Conservation (phyloP, 1,140 invertebrate genomes). For the Nomia melanderi region DNA sequence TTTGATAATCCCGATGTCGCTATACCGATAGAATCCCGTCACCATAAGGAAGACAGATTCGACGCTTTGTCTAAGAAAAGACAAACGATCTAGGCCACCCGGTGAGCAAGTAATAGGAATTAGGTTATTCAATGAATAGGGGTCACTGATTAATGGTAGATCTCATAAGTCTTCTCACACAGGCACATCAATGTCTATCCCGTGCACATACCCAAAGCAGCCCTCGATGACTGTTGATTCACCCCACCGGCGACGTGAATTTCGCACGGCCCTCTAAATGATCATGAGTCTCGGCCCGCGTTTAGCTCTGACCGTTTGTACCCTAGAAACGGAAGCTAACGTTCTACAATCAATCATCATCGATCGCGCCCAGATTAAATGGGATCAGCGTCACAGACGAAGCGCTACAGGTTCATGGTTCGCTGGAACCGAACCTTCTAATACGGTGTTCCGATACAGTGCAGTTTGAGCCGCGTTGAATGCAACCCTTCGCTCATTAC, state of each 20-base stretch:
- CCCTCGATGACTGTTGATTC: slow-evolving; percentile 6
- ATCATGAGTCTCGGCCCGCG: background rate
- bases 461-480: background rate
- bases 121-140: too few relatives aligned
- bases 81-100: too few relatives aligned
- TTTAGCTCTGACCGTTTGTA: slow-evolving; percentile 17
- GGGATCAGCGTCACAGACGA: background rate
- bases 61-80: too few relatives aligned
- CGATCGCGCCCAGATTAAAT: background rate
- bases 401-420: background rate
- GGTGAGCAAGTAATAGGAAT: too few relatives aligned
- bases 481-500: background rate
- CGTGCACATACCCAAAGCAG: background rate
- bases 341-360: background rate
- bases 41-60: too few relatives aligned
- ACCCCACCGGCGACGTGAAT: slow-evolving; percentile 33
- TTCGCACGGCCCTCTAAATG: slow-evolving; percentile 40
- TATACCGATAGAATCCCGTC: too few relatives aligned
- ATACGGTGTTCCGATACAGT: background rate
- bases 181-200: too few relatives aligned
- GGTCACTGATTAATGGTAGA: too few relatives aligned
- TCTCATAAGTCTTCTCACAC: too few relatives aligned
- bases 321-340: slow-evolving; percentile 22
- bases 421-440: background rate
- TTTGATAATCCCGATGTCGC: too few relatives aligned